phyloP scores from a whole-genome alignment of 2,888 invertebrate species.

The Drepana falcataria region DNA sequence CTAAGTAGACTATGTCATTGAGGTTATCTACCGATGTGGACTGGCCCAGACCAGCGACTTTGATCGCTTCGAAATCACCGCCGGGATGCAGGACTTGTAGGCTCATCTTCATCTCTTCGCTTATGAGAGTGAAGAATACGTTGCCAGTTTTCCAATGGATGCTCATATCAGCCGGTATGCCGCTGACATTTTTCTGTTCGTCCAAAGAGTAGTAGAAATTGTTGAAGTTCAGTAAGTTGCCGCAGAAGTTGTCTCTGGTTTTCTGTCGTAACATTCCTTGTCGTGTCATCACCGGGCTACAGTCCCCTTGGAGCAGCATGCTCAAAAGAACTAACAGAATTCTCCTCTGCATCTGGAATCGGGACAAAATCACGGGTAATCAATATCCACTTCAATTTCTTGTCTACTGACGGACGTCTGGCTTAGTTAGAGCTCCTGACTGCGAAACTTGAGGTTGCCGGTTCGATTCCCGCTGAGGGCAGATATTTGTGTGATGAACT shows the following conservation, averaged over 20 bases:
- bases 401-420: too few species aligned
- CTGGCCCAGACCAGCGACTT: constrained; percentile 62
- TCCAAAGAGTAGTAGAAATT: constrained; percentile 50
- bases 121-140: constrained; percentile 60
- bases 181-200: constrained; percentile 40
- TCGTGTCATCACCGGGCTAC: constrained; percentile 48
- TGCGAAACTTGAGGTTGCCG: too few species aligned
- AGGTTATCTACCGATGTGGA: constrained; percentile 68
- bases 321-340: constrained; percentile 27
- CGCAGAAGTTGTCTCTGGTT: constrained; percentile 37
- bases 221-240: constrained; percentile 46
- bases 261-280: constrained; percentile 35
- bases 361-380: neutral
- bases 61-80: constrained; percentile 51
- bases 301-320: constrained; percentile 21
- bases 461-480: too few species aligned
- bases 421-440: too few species aligned
- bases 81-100: constrained; percentile 50
- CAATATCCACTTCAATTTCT: too few species aligned
- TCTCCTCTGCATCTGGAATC: constrained; percentile 50
- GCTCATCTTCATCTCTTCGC: constrained; percentile 64
- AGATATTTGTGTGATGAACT: too few species aligned
- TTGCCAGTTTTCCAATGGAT: constrained; percentile 65
- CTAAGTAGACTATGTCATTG: constrained; percentile 65
- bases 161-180: constrained; percentile 65